Base-by-base conservation (phyloP, 2,888 invertebrate species). In the Apotomis turbidana region DNA sequence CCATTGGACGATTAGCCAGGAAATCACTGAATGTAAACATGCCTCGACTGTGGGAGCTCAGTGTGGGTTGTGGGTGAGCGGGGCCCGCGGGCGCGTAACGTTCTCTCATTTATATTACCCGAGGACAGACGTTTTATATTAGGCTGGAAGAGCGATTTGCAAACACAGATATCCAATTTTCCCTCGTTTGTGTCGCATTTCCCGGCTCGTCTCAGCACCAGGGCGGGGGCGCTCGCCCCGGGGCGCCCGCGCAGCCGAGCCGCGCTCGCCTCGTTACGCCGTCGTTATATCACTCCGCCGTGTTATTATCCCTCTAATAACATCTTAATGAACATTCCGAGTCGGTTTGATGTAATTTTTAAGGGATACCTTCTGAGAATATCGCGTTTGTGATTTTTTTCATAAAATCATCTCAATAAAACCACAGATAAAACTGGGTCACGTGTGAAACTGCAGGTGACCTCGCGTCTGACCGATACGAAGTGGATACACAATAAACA, bases 231-330 rank as follows among this genome's bases (percentile, higher is more conserved):
- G 13, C 41, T 58, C 36, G 59, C 64, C 64, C 41, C 5, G 10
- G 10, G 6, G 58, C 70, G 64, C 52, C 44, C 59, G 59, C 64
- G 58, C 52, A 59, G 64, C 52, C 59, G 58, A 49, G 46, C 58
- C 67, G 58, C 55, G 58, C 70, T 69, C 69, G 55, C 38, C 55
- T 64, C 59, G 70, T 67, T 67, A 58, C 13, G 38, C 8, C 44
- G 54, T 66, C 66, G 55, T 63, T 70, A 70, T 63, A 70, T 70
- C 70, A 41, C 70, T 63, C 58, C 70, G n/a, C 60, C 12, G 54
- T 38, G 61, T 55, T 57, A 70, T 70, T 58, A 63, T 63, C 70
- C 52, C 57, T 51, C 57, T 70, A 63, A 70, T 70, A 58, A 63
- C 51, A 27, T 41, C 41, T 44, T 70, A 63, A 70, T 63, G 63